These are phyloP conservation scores for Sceloporus tristichus DNA, from an alignment of 2,113 vertebrate species.

Conservation along the genomic window DNA sequence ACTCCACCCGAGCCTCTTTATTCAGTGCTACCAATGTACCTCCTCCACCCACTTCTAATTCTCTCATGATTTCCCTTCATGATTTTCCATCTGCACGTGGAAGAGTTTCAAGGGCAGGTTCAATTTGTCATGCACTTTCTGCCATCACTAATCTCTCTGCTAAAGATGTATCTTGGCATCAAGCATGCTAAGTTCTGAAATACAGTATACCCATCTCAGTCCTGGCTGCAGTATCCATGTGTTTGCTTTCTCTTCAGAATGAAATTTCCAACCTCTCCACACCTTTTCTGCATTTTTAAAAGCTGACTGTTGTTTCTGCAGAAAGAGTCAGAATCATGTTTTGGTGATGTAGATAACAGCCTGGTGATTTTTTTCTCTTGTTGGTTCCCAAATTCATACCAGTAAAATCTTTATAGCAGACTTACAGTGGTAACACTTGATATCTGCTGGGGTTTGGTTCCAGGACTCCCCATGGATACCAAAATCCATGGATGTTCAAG, in stretches of 20 bases:
- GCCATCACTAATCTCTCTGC: background rate
- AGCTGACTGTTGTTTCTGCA: background rate
- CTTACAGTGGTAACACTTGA: too few relatives aligned
- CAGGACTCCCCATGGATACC: too few relatives aligned
- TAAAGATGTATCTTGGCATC: background rate
- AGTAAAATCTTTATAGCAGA: background rate
- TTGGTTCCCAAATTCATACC: background rate
- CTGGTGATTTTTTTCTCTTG: background rate
- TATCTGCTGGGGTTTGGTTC: too few relatives aligned
- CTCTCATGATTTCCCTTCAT: background rate
- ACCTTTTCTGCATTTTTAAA: background rate
- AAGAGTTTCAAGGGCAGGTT: background rate
- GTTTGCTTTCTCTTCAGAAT: background rate
- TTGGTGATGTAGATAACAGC: background rate
- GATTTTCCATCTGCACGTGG: slow-evolving; percentile 8
- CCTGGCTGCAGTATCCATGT: background rate
- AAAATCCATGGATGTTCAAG: too few relatives aligned
- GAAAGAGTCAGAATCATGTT: background rate
- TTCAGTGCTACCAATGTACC: background rate
- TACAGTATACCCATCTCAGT: background rate
- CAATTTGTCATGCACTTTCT: background rate
- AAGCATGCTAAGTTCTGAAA: background rate
- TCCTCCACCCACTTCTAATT: slow-evolving; percentile 9
- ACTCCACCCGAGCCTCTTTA: background rate
- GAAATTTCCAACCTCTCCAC: background rate